A percentile compares a stretch with the other conserved stretches of the same genome.
Evolutionary conservation across 2,888 invertebrate species (phyloP).

Genomic region (Dexiosoma caninum): DNA sequence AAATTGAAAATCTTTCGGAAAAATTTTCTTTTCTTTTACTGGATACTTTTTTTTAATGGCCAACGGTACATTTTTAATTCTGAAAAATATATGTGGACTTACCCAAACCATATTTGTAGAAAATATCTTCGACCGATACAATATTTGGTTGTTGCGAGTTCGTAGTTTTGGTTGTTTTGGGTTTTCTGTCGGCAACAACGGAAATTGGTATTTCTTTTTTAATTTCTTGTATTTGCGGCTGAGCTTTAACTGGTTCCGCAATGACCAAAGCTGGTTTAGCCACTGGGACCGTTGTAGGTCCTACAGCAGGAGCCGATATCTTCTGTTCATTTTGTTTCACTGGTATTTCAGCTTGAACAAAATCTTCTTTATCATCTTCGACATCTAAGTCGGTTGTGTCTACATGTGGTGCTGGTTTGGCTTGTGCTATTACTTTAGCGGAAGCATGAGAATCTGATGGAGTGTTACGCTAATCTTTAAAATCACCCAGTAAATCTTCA

Average conservation of each 20-base stretch:
- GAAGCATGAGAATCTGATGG: conserved; percentile 66
- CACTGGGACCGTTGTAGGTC: conserved; percentile 58
- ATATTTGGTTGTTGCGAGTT: conserved; percentile 70
- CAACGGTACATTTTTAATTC: too few relatives aligned
- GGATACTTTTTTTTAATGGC: not conserved
- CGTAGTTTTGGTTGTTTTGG: conserved; percentile 32
- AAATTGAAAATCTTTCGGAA: too few relatives aligned
- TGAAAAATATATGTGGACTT: conserved; percentile 78
- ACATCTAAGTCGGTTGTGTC: conserved; percentile 72
- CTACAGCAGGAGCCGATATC: conserved; percentile 14
- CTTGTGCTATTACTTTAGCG: conserved; percentile 21
- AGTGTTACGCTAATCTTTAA: conserved; percentile 73
- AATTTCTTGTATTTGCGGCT: conserved; percentile 52
- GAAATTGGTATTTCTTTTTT: conserved; percentile 48
- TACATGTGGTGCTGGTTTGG: conserved; percentile 25
- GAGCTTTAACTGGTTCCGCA: conserved; percentile 59
- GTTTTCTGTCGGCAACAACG: too few relatives aligned
- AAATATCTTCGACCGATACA: conserved; percentile 81
- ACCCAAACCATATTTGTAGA: conserved; percentile 83
- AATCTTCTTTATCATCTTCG: conserved; percentile 67
- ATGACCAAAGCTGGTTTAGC: conserved; percentile 57
- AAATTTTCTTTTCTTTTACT: not conserved
- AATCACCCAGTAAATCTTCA: conserved; percentile 76
- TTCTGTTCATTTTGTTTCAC: conserved; percentile 22
- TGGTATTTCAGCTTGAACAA: conserved; percentile 59